These are phyloP conservation scores for Etheostoma cragini DNA, from an alignment of 2,113 vertebrate genomes.

Conservation along the genomic window DNA sequence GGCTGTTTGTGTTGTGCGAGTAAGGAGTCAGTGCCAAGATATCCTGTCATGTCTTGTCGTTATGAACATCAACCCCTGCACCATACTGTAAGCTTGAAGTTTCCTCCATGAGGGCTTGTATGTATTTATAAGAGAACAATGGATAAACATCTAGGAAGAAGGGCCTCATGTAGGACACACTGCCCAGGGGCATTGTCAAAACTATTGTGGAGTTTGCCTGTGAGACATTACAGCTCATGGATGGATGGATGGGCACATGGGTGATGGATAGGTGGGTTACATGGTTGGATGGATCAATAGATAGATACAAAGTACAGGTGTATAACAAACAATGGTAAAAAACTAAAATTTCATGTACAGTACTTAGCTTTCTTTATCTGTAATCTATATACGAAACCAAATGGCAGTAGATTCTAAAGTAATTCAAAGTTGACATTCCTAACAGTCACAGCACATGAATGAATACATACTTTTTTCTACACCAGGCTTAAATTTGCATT, in stretches of 20 bases:
- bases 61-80: conserved; percentile 66
- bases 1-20: conserved; percentile 60
- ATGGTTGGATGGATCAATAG: conserved; percentile 23
- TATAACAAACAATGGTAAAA: not conserved
- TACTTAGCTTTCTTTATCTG: not conserved
- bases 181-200: conserved; percentile 49
- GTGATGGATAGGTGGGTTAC: conserved; percentile 47
- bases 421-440: conserved; percentile 36
- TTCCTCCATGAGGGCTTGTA: conserved; percentile 53
- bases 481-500: conserved; percentile 22
- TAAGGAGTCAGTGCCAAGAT: conserved; percentile 50
- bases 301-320: conserved; percentile 1
- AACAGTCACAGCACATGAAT: conserved; percentile 1
- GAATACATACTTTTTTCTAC: not conserved
- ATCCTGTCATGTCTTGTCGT: conserved; percentile 74
- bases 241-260: conserved; percentile 37
- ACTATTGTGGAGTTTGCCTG: conserved; percentile 51
- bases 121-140: conserved; percentile 64
- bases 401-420: conserved; percentile 10
- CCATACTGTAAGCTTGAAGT: conserved; percentile 52
- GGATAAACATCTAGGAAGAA: conserved; percentile 57
- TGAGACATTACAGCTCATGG: conserved; percentile 53
- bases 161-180: conserved; percentile 58
- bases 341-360: not conserved
- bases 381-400: not conserved